phyloP scores from a whole-genome alignment of 2,888 invertebrate genomes.

The Bellardia bayeri region DNA sequence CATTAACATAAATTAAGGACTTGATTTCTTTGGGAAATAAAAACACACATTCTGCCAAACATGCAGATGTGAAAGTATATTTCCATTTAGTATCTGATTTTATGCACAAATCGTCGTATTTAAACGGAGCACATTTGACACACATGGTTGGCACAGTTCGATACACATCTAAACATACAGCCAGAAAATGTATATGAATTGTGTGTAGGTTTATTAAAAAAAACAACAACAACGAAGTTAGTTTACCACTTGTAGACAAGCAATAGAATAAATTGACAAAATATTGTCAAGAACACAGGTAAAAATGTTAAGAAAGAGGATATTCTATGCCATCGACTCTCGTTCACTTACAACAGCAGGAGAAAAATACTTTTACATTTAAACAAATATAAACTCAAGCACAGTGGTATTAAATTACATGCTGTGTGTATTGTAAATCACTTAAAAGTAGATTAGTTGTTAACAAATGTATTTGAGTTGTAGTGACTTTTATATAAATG shows the following conservation, averaged over 20 bases:
- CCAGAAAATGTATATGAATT: not conserved
- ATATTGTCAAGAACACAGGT: constrained; percentile 47
- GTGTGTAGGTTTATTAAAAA: not conserved
- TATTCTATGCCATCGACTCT: not conserved
- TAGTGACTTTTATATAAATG: not conserved
- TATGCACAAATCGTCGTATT: constrained; percentile 9
- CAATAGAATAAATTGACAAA: constrained; percentile 55
- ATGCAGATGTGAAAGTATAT: constrained; percentile 59
- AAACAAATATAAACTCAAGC: not conserved
- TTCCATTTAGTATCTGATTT: constrained; percentile 9
- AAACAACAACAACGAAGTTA: not conserved
- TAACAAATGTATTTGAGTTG: not conserved
- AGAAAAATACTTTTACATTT: not conserved
- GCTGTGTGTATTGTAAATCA: not conserved
- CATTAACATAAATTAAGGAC: constrained; percentile 67
- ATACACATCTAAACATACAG: not conserved
- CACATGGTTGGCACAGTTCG: not conserved
- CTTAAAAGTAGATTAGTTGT: not conserved
- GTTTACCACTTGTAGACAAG: constrained; percentile 44
- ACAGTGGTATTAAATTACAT: not conserved
- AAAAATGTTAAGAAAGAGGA: constrained; percentile 3
- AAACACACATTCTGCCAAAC: not conserved
- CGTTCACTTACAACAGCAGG: not conserved
- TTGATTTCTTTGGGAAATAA: constrained; percentile 26
- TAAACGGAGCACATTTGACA: constrained; percentile 17